Percentiles rank a stretch among this genome's conserved stretches.
Conservation (phyloP, 2,797 vertebrate genomes). For the Cryptoblepharus egeriae region DNA sequence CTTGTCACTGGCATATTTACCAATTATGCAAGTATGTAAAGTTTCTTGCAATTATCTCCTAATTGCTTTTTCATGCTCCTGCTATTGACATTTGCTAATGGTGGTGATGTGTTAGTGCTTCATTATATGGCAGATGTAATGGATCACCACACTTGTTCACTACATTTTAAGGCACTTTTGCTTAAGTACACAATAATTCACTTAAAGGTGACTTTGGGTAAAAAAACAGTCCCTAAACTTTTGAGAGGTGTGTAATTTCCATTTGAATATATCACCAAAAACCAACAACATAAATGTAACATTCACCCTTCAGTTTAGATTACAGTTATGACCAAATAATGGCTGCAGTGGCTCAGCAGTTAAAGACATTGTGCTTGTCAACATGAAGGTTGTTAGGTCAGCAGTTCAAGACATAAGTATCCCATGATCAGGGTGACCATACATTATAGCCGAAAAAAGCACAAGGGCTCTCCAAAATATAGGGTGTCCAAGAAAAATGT, state of each 20-base stretch:
- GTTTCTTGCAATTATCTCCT: constrained; percentile 15
- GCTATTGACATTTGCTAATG: constrained; percentile 24
- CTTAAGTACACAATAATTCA: neutral
- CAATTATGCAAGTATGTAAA: constrained; percentile 15
- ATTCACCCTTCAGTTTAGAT: constrained; percentile 16
- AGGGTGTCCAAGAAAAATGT: too few species aligned
- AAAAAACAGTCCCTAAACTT: constrained; percentile 21
- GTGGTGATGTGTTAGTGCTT: constrained; percentile 8
- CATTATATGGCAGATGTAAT: constrained; percentile 13
- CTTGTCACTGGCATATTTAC: neutral
- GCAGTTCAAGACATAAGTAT: too few species aligned
- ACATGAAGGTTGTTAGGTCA: too few species aligned
- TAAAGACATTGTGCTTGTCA: too few species aligned
- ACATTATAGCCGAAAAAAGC: too few species aligned
- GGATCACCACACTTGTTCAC: constrained; percentile 10
- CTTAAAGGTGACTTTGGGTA: constrained; percentile 15
- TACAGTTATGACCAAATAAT: constrained; percentile 39
- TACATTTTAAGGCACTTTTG: constrained; percentile 29
- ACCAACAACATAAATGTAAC: constrained; percentile 31
- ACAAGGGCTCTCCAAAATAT: too few species aligned
- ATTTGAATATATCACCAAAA: constrained; percentile 10
- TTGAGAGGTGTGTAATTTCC: constrained; percentile 23
- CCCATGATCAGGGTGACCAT: too few species aligned
- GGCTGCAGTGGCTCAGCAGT: too few species aligned
- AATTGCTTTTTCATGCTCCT: constrained; percentile 20